These are phyloP conservation scores for Xestia ashworthii DNA, from an alignment of 2,888 invertebrate species.

Conservation along the genomic window DNA sequence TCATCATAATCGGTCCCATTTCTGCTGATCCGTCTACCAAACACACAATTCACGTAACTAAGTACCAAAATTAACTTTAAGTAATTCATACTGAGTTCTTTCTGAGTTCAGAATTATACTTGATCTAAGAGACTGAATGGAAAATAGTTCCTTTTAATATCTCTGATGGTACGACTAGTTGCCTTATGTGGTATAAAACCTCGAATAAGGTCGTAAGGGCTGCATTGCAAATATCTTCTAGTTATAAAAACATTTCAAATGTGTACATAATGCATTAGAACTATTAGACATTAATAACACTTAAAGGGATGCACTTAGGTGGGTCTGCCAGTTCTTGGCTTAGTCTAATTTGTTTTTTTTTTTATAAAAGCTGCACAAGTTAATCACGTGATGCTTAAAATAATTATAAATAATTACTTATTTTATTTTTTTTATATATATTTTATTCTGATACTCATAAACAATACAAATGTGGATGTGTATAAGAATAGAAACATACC, in stretches of 20 bases:
- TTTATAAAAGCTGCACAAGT: background rate
- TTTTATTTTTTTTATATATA: too few species aligned
- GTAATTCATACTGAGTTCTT: slow-evolving; percentile 70
- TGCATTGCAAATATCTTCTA: slow-evolving; percentile 46
- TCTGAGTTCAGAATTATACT: slow-evolving; percentile 65
- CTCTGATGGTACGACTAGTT: slow-evolving; percentile 71
- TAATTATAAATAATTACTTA: too few species aligned
- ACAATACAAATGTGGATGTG: too few species aligned
- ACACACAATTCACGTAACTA: slow-evolving; percentile 68
- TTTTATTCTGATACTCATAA: background rate
- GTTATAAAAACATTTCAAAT: slow-evolving; percentile 44
- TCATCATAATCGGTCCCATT: slow-evolving; percentile 69
- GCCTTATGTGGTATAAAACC: slow-evolving; percentile 80
- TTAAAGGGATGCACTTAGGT: slow-evolving; percentile 13
- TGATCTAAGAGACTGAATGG: slow-evolving; percentile 75
- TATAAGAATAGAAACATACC: too few species aligned
- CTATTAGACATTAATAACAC: slow-evolving; percentile 10
- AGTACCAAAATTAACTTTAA: slow-evolving; percentile 73
- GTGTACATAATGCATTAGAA: slow-evolving; percentile 22
- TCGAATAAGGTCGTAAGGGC: slow-evolving; percentile 59
- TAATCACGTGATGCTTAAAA: background rate
- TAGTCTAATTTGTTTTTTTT: background rate
- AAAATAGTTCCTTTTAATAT: slow-evolving; percentile 82
- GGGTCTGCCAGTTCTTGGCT: background rate
- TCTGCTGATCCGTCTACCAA: slow-evolving; percentile 72